Evolutionary conservation across 2,888 invertebrate species (phyloP).

Genomic region (Poecilus cupreus): DNA sequence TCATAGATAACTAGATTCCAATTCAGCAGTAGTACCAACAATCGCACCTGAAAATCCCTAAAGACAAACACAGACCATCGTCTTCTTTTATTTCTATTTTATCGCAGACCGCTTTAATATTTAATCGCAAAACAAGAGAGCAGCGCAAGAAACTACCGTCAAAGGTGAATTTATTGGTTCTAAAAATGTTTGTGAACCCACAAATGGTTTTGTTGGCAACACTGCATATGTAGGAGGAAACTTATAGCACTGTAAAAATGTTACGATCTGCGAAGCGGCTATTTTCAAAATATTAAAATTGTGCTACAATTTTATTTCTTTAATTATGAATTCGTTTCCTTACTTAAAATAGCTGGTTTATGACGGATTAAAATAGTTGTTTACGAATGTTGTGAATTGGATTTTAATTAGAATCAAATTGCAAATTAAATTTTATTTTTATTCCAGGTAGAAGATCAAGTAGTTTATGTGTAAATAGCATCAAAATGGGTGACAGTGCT

Average conservation of each 20-base stretch:
- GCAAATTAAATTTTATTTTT: background rate
- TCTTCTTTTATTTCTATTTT: background rate
- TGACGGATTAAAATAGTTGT: no score
- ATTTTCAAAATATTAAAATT: background rate
- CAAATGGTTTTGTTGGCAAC: no score
- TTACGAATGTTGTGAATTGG: no score
- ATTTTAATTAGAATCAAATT: no score
- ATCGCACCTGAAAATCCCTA: background rate
- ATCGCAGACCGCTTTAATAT: background rate
- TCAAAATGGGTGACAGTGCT: constrained; percentile 43
- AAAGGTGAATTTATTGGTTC: background rate
- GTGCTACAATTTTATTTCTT: background rate
- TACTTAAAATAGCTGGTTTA: no score
- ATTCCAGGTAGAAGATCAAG: background rate
- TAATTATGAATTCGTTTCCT: background rate
- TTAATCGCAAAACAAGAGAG: background rate
- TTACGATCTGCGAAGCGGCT: no score
- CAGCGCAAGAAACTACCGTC: background rate
- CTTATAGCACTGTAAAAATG: no score
- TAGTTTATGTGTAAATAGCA: background rate
- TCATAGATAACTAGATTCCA: background rate
- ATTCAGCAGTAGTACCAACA: background rate
- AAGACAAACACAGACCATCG: background rate
- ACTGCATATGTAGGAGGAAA: no score
- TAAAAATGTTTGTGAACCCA: background rate